Percentiles rank a stretch among this genome's conserved stretches.
phyloP scores from a whole-genome alignment of 2,797 vertebrate species.

The Uromys caudimaculatus region DNA sequence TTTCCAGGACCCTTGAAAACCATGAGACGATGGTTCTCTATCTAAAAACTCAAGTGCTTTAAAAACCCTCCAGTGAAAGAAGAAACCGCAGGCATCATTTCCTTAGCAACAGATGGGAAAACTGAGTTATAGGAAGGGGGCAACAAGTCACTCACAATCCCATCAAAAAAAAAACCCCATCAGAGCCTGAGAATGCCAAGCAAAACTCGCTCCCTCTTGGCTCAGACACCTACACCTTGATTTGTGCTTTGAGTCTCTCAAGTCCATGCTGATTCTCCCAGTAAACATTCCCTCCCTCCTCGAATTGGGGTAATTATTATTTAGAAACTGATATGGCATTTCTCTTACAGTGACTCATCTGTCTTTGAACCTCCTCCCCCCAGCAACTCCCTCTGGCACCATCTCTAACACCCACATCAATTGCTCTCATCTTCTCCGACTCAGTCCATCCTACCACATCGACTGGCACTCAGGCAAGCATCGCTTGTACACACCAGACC shows the following conservation, averaged over 20 bases:
- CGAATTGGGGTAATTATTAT: background rate
- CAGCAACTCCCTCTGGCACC: background rate
- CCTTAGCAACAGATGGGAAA: conserved; percentile 48
- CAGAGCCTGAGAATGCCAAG: background rate
- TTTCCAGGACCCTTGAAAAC: background rate
- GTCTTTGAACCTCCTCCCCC: background rate
- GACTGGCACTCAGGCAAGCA: too few relatives aligned
- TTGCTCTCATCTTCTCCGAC: background rate
- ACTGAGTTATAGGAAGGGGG: background rate
- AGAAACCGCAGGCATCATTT: conserved; percentile 25
- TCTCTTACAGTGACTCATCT: background rate
- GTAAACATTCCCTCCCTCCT: background rate
- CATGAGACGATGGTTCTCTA: background rate
- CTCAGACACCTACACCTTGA: background rate
- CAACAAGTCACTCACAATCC: background rate
- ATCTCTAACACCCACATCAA: background rate
- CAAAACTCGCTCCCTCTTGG: background rate
- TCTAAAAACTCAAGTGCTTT: background rate
- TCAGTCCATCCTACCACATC: background rate
- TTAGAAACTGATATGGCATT: conserved; percentile 23
- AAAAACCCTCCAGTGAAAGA: background rate
- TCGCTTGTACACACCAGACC: background rate
- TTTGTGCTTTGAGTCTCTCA: background rate
- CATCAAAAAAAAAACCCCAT: background rate
- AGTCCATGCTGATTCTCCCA: background rate